Conservation (phyloP, 2,797 vertebrate species). For the Coluber constrictor region DNA sequence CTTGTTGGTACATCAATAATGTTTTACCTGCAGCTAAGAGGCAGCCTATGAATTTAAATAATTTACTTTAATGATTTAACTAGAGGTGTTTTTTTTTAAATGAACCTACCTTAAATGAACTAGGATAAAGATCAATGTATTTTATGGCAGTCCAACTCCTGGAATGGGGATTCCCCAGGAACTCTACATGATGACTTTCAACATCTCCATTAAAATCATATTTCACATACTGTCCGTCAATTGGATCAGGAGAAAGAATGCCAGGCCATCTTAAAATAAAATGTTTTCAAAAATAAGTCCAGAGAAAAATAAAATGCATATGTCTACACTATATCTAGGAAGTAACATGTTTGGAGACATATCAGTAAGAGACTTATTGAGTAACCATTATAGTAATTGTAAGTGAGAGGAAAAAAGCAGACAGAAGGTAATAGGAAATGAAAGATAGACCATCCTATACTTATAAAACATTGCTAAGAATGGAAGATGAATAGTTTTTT, state of each 20-base stretch:
- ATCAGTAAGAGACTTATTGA: not conserved
- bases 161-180: constrained; percentile 58
- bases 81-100: not conserved
- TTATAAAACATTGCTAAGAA: not conserved
- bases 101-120: constrained; percentile 46
- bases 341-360: not conserved
- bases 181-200: constrained; percentile 58
- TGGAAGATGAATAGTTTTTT: not conserved
- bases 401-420: not conserved
- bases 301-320: constrained; percentile 9
- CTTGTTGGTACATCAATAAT: not conserved
- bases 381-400: not conserved
- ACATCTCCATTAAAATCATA: constrained; percentile 50
- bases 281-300: constrained; percentile 32
- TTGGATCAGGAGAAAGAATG: constrained; percentile 54
- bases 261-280: constrained; percentile 60
- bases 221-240: constrained; percentile 37
- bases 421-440: too few relatives aligned
- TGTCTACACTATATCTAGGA: not conserved
- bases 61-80: not conserved
- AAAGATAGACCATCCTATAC: not conserved
- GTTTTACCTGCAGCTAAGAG: not conserved
- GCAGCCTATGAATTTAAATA: not conserved
- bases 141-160: constrained; percentile 46
- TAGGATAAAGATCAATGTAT: constrained; percentile 41